Conservation (phyloP, 2,797 vertebrate species). For the Staurois parvus region DNA sequence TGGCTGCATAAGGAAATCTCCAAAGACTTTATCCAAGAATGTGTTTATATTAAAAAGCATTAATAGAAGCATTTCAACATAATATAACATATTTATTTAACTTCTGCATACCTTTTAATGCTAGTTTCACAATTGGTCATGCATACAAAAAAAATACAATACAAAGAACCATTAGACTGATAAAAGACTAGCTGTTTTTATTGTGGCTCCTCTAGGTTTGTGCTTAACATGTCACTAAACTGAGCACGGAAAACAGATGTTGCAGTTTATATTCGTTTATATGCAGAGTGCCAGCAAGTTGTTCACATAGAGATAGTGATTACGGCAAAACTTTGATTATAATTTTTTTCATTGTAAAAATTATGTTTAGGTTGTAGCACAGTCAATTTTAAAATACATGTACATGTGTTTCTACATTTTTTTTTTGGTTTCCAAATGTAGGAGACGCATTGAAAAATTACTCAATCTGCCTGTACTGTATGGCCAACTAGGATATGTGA, state of each 20-base stretch:
- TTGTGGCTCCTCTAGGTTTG: neutral
- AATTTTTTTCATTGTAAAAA: no score
- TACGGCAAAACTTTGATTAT: no score
- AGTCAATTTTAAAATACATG: no score
- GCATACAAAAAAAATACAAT: neutral
- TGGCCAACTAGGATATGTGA: no score
- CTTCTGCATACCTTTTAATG: neutral
- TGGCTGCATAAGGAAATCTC: conserved; percentile 65
- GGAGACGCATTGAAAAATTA: no score
- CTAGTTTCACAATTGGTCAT: neutral
- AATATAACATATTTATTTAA: neutral
- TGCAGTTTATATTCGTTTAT: neutral
- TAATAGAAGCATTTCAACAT: conserved; percentile 26
- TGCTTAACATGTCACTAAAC: neutral
- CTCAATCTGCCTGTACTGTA: no score
- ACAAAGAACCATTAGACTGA: neutral
- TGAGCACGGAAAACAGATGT: neutral
- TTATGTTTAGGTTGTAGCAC: no score
- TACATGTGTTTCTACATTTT: no score
- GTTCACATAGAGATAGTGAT: no score
- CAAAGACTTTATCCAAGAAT: conserved; percentile 64
- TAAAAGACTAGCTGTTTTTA: neutral
- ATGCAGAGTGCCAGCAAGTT: no score
- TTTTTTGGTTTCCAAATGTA: no score
- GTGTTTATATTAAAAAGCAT: conserved; percentile 68